phyloP scores from a whole-genome alignment of 2,888 invertebrate species.

The Sylvicola cinctus region DNA sequence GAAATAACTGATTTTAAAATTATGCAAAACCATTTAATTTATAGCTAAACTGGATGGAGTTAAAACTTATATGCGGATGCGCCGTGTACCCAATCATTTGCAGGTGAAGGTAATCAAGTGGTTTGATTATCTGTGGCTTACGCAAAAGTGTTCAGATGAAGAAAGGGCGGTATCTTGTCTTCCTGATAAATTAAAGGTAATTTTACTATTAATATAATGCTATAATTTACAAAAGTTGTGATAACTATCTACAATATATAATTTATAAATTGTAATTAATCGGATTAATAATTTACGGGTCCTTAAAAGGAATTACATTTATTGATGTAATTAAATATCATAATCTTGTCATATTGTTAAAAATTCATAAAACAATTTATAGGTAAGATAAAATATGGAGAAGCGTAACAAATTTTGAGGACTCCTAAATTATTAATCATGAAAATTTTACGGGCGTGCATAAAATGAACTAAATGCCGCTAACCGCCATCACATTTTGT shows the following conservation, averaged over 20 bases:
- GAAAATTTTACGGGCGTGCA: no score
- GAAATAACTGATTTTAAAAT: no score
- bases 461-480: no score
- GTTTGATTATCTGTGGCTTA: conserved; percentile 98
- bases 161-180: conserved; percentile 88
- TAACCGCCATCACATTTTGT: background rate
- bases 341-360: no score
- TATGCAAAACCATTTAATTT: conserved; percentile 12
- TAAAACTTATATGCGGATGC: conserved; percentile 96
- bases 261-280: background rate
- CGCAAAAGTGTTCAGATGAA: conserved; percentile 95
- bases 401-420: no score
- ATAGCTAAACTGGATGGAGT: conserved; percentile 94
- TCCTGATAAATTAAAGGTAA: conserved; percentile 80
- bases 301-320: no score
- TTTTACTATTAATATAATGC: background rate
- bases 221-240: no score
- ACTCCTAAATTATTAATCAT: no score
- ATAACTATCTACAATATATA: background rate
- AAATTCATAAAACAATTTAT: no score
- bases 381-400: no score
- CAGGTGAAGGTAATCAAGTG: conserved; percentile 97
- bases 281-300: background rate
- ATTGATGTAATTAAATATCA: no score
- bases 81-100: conserved; percentile 82